These are phyloP conservation scores for Pristionchus japonicus DNA, from an alignment of 2,888 invertebrate genomes.

Conservation along the genomic window DNA sequence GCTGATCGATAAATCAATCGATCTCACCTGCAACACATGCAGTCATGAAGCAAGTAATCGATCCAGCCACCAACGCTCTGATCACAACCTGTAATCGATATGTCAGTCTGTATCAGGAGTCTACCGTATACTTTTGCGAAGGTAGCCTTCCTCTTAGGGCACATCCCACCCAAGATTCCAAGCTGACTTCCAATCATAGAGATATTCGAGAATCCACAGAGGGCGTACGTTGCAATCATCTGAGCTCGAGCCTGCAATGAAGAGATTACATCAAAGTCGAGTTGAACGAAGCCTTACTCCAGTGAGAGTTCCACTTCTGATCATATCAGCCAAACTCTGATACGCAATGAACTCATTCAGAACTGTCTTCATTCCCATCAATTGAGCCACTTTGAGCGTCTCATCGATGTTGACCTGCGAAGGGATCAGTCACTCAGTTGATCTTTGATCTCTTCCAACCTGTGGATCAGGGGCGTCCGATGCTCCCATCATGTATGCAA, in stretches of 20 bases:
- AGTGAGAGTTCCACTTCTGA: constrained; percentile 46
- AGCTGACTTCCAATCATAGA: constrained; percentile 77
- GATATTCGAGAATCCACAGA: constrained; percentile 78
- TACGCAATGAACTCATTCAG: constrained; percentile 73
- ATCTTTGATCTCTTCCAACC: constrained; percentile 47
- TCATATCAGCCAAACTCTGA: constrained; percentile 56
- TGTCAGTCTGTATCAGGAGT: background rate
- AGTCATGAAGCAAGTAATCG: constrained; percentile 47
- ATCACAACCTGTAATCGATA: constrained; percentile 42
- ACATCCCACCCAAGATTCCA: constrained; percentile 67
- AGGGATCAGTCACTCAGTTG: no score
- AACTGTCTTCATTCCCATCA: constrained; percentile 71
- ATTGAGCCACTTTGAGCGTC: constrained; percentile 60
- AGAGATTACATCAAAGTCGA: no score
- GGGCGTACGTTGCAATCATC: constrained; percentile 75
- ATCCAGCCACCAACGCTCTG: constrained; percentile 45
- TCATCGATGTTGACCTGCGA: constrained; percentile 51
- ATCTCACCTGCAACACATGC: constrained; percentile 44
- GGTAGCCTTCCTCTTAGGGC: constrained; percentile 55
- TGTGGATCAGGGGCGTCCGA: constrained; percentile 58
- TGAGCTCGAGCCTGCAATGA: constrained; percentile 56
- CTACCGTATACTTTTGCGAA: constrained; percentile 56
- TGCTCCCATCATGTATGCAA: constrained; percentile 69
- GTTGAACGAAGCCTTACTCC: constrained; percentile 40
- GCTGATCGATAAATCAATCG: background rate